These are phyloP conservation scores for Catamblyrhynchus diadema DNA, from an alignment of 2,797 vertebrate species.

Conservation along the genomic window DNA sequence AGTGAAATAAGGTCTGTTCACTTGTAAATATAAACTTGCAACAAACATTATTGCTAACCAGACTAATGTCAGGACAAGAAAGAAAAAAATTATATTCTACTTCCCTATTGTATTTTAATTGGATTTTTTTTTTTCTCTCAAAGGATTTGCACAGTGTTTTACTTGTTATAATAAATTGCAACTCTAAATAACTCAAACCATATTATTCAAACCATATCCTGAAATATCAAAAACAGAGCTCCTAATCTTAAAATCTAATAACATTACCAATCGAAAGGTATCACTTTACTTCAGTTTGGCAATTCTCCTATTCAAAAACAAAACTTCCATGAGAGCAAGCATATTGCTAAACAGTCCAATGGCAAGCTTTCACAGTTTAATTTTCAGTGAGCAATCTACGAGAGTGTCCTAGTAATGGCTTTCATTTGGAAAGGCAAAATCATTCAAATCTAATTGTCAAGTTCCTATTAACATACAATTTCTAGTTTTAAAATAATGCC, in stretches of 20 bases:
- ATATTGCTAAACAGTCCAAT: neutral
- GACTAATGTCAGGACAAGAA: neutral
- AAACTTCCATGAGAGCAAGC: neutral
- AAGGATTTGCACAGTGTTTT: neutral
- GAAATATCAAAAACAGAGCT: neutral
- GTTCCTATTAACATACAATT: neutral
- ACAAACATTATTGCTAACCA: neutral
- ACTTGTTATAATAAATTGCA: neutral
- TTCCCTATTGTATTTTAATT: neutral
- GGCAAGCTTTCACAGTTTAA: constrained; percentile 8
- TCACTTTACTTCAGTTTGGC: neutral
- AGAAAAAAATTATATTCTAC: neutral
- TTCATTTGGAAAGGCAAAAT: neutral
- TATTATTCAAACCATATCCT: neutral
- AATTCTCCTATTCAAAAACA: neutral
- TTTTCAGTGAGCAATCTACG: neutral
- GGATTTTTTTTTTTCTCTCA: neutral
- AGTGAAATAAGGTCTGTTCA: neutral
- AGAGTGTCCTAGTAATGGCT: neutral
- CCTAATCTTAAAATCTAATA: neutral
- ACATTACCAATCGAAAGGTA: neutral
- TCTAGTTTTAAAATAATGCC: neutral
- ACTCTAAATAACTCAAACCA: neutral
- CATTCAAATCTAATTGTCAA: neutral
- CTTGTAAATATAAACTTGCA: neutral